Evolutionary conservation across 1,140 invertebrate species (phyloP).

Genomic region (Plutomurus gul): DNA sequence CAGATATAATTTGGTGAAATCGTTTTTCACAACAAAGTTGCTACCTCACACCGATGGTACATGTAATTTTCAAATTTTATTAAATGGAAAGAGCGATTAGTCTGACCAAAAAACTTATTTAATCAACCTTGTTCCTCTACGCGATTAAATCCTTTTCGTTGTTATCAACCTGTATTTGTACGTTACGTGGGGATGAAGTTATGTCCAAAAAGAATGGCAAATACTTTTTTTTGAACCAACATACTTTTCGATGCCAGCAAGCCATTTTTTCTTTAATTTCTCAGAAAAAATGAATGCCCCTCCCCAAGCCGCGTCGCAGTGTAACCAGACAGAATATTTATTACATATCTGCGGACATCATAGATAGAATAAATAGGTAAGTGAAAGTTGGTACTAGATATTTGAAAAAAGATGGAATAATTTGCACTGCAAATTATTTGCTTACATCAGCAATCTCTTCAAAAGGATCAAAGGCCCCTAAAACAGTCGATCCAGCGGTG

Average conservation of each 20-base stretch:
- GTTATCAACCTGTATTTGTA: too few species aligned
- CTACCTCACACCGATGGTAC: too few species aligned
- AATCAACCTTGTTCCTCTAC: too few species aligned
- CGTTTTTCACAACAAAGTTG: too few species aligned
- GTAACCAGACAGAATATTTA: conserved; percentile 64
- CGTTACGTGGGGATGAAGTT: too few species aligned
- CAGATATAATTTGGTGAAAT: too few species aligned
- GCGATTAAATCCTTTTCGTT: too few species aligned
- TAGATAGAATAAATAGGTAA: background rate
- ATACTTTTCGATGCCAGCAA: conserved; percentile 46
- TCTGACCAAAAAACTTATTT: too few species aligned
- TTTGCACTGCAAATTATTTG: background rate
- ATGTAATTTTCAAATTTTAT: too few species aligned
- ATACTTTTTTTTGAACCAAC: background rate
- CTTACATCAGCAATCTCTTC: conserved; percentile 70
- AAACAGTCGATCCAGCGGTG: conserved; percentile 74
- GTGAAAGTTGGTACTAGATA: background rate
- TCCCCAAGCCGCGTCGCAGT: conserved; percentile 67
- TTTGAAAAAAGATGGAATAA: background rate
- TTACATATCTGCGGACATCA: conserved; percentile 57
- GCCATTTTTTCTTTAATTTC: conserved; percentile 58
- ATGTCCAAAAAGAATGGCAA: too few species aligned
- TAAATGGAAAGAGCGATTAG: too few species aligned
- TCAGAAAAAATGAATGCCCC: conserved; percentile 62
- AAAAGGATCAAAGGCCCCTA: conserved; percentile 85